Conservation (phyloP, 1,140 invertebrate species). For the Trypoxylus dichotomus region DNA sequence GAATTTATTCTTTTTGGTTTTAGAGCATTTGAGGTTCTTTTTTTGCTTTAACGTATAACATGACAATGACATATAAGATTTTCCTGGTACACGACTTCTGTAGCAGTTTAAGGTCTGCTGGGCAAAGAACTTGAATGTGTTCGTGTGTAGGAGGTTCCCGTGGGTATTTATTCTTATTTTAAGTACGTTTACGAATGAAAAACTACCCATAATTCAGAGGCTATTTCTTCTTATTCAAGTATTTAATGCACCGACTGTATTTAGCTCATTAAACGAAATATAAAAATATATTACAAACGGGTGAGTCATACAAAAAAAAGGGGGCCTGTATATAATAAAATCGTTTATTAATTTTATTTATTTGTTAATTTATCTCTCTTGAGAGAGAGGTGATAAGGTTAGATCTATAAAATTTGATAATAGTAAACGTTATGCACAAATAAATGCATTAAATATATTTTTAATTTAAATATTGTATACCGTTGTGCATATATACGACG, state of each 20-base stretch:
- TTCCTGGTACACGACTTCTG: neutral
- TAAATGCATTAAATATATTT: neutral
- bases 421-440: neutral
- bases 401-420: neutral
- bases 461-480: neutral
- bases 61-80: conserved; percentile 8
- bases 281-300: too few relatives aligned
- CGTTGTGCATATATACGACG: neutral
- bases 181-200: neutral
- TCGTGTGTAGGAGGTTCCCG: neutral
- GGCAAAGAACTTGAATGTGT: neutral
- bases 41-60: neutral
- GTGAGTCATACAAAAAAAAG: too few relatives aligned
- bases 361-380: too few relatives aligned
- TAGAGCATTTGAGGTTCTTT: neutral
- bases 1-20: neutral
- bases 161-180: neutral
- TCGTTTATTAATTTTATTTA: too few relatives aligned
- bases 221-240: too few relatives aligned
- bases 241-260: too few relatives aligned
- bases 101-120: neutral
- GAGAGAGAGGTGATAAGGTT: neutral
- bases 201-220: neutral
- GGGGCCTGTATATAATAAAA: neutral
- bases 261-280: too few relatives aligned